These are phyloP conservation scores for Bolborhynchus lineola DNA, from an alignment of 2,113 vertebrate genomes.

Conservation along the genomic window DNA sequence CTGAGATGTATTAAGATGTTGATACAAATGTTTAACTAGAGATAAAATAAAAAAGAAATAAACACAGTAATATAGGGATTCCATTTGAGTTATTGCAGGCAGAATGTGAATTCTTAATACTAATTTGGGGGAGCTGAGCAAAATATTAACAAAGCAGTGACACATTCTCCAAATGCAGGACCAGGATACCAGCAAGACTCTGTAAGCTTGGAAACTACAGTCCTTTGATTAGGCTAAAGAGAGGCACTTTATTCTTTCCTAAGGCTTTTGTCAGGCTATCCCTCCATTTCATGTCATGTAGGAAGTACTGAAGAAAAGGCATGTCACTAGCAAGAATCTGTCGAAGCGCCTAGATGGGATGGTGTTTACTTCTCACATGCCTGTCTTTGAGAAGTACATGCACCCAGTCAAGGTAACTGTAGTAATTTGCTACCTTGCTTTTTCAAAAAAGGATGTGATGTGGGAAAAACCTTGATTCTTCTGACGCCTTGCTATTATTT, in stretches of 20 bases:
- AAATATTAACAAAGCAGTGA: neutral
- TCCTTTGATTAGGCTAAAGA: neutral
- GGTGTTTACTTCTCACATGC: neutral
- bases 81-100: neutral
- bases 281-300: neutral
- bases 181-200: neutral
- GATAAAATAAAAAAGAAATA: neutral
- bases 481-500: neutral
- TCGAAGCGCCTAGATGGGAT: neutral
- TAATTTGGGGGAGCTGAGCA: neutral
- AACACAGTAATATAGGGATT: neutral
- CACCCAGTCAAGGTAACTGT: neutral
- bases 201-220: neutral
- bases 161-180: neutral
- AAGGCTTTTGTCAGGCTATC: neutral
- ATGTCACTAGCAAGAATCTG: neutral
- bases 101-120: neutral
- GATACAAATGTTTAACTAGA: neutral
- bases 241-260: neutral
- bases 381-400: neutral
- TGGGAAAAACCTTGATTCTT: neutral
- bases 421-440: neutral
- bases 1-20: neutral
- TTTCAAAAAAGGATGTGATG: neutral
- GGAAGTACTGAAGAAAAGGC: neutral